These are phyloP conservation scores for Drosophila elegans DNA, from an alignment of 1,140 invertebrate species.

Conservation along the genomic window DNA sequence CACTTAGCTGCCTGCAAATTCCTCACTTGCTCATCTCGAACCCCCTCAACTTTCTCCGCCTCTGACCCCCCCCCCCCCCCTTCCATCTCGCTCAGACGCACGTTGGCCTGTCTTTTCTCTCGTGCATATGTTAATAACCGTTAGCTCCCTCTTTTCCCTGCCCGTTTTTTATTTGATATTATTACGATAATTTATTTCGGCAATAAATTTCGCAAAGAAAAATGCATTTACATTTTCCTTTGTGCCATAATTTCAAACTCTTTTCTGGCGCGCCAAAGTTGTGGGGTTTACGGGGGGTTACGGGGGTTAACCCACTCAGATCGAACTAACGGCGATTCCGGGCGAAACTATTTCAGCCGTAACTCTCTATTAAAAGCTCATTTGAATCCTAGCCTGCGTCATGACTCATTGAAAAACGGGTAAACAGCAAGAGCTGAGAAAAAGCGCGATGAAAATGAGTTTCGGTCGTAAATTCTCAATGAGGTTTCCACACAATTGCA, in stretches of 20 bases:
- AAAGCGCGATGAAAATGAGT: constrained; percentile 32
- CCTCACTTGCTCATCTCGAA: constrained; percentile 32
- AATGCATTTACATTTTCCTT: constrained; percentile 77
- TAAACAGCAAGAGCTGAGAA: constrained; percentile 18
- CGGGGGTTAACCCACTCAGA: constrained; percentile 33
- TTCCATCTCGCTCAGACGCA: constrained; percentile 26
- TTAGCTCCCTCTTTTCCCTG: constrained; percentile 42
- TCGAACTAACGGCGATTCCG: constrained; percentile 17
- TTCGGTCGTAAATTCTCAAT: constrained; percentile 60
- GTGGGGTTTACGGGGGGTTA: constrained; percentile 10
- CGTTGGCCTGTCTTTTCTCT: constrained; percentile 45
- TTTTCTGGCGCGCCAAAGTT: constrained; percentile 24
- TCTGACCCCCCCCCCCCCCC: constrained; percentile 10
- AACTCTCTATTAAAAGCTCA: constrained; percentile 52
- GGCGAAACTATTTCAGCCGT: constrained; percentile 17
- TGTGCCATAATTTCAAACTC: constrained; percentile 76
- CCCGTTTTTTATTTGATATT: constrained; percentile 78
- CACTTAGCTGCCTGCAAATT: constrained; percentile 62
- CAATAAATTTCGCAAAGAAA: constrained; percentile 77
- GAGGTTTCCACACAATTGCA: constrained; percentile 59
- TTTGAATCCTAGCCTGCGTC: constrained; percentile 33
- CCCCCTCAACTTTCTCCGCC: constrained; percentile 2
- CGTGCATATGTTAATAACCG: constrained; percentile 81
- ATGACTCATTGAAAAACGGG: constrained; percentile 48
- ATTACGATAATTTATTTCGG: constrained; percentile 82